Conservation (phyloP, 2,888 invertebrate species). For the Phalangium opilio region DNA sequence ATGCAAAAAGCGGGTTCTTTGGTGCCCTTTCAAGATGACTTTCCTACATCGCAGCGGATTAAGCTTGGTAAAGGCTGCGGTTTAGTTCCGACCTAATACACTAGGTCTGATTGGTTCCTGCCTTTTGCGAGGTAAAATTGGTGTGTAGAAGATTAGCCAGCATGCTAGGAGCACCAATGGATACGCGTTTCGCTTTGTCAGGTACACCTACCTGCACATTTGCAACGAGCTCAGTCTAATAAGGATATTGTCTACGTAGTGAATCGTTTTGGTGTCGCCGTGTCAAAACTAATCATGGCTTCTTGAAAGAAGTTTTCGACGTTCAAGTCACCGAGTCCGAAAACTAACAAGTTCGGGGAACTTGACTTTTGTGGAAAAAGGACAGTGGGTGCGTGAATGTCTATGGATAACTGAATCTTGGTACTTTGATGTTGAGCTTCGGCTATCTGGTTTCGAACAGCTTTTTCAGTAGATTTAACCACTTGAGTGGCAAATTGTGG, state of each 20-base stretch:
- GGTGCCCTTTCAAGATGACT: too few species aligned
- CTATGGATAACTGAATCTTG: constrained; percentile 45
- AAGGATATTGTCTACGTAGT: constrained; percentile 52
- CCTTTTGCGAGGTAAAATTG: too few species aligned
- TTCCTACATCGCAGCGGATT: too few species aligned
- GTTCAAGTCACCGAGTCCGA: constrained; percentile 57
- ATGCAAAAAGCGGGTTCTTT: too few species aligned
- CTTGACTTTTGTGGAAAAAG: constrained; percentile 62
- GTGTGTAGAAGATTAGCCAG: too few species aligned
- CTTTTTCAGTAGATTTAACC: constrained; percentile 17
- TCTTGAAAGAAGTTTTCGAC: constrained; percentile 65
- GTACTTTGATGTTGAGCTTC: constrained; percentile 30
- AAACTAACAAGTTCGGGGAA: constrained; percentile 55
- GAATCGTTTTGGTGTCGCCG: constrained; percentile 25
- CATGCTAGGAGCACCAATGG: too few species aligned
- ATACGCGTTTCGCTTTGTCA: too few species aligned
- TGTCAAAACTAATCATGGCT: constrained; percentile 16
- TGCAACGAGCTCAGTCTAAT: constrained; percentile 51
- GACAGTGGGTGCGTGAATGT: constrained; percentile 56
- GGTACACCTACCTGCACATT: constrained; percentile 31
- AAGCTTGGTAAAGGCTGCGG: too few species aligned
- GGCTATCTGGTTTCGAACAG: constrained; percentile 17
- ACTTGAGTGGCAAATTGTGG: constrained; percentile 25
- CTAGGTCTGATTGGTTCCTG: too few species aligned
- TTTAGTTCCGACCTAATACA: too few species aligned